Conservation (phyloP, 2,113 vertebrate species). For the Pycnonotus jocosus region DNA sequence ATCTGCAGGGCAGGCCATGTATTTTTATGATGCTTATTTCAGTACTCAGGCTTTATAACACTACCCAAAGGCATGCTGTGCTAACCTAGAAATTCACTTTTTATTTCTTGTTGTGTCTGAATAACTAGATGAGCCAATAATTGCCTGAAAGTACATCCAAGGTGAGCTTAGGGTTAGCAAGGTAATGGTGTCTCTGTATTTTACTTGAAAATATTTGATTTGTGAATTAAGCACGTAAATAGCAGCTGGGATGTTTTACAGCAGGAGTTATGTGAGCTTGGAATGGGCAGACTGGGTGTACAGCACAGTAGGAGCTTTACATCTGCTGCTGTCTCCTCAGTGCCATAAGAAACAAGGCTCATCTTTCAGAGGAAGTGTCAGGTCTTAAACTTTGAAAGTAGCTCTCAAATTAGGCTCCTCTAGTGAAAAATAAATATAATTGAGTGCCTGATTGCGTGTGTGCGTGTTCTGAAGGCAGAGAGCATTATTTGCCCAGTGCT, state of each 20-base stretch:
- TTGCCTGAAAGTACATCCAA: background rate
- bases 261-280: background rate
- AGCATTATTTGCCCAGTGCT: background rate
- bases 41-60: conserved; percentile 12
- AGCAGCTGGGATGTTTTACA: background rate
- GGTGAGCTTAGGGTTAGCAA: background rate
- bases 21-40: conserved; percentile 50
- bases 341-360: background rate
- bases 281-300: background rate
- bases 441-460: background rate
- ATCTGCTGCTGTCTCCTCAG: background rate
- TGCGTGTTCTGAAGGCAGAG: background rate
- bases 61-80: conserved; percentile 49
- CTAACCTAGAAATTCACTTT: conserved; percentile 39
- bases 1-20: background rate
- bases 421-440: background rate
- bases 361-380: background rate
- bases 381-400: background rate
- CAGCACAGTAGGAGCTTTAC: background rate
- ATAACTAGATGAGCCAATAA: conserved; percentile 12
- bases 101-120: conserved; percentile 40
- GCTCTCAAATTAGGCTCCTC: background rate
- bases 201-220: background rate
- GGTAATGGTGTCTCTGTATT: background rate
- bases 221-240: background rate